phyloP scores from a whole-genome alignment of 2,797 vertebrate species.

The Gambusia yucatana region DNA sequence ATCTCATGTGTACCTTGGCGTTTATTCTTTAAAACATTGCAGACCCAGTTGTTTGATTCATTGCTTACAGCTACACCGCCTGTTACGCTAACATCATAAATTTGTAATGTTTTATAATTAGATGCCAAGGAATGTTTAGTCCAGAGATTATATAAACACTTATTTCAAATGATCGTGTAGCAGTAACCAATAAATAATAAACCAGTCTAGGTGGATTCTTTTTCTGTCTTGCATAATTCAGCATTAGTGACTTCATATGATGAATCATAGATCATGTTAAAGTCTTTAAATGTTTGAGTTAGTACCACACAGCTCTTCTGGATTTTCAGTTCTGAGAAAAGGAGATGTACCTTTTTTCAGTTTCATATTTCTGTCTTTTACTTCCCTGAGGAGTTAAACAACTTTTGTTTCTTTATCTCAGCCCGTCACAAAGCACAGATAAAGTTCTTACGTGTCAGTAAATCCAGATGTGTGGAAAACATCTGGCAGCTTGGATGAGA shows the following conservation, averaged over 20 bases:
- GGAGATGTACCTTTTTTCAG: background rate
- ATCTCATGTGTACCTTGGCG: background rate
- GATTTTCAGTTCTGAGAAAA: background rate
- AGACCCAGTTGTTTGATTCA: constrained; percentile 5
- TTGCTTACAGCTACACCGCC: background rate
- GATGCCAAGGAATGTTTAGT: background rate
- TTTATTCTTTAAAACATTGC: background rate
- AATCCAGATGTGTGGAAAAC: constrained; percentile 10
- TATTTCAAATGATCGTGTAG: constrained; percentile 2
- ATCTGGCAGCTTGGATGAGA: background rate
- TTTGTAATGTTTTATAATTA: constrained; percentile 1
- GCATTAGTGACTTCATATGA: background rate
- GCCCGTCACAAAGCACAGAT: background rate
- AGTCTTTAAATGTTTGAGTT: background rate
- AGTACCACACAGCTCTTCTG: background rate
- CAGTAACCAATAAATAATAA: background rate
- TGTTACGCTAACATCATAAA: background rate
- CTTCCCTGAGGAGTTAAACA: background rate
- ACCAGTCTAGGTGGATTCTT: background rate
- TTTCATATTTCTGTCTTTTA: constrained; percentile 9
- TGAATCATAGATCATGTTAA: background rate
- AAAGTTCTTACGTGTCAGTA: background rate
- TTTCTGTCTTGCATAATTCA: background rate
- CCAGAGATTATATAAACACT: background rate
- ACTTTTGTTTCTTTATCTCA: background rate